Conservation (phyloP, 2,797 vertebrate genomes). For the Linurgus olivaceus region DNA sequence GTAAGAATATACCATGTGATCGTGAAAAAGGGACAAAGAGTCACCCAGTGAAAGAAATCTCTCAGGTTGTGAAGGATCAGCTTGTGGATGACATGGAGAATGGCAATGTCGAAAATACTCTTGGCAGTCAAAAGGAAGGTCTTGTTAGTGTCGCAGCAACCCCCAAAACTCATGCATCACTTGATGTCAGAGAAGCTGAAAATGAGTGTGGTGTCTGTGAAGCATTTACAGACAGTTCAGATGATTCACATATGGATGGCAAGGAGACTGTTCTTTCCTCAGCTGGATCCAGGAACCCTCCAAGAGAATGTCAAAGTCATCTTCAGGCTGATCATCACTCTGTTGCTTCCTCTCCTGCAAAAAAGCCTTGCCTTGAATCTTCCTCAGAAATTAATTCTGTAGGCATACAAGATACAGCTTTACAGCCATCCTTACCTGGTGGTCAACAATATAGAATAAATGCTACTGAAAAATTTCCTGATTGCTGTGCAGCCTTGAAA, state of each 20-base stretch:
- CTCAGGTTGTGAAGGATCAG: slow-evolving; percentile 72
- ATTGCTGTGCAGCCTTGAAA: slow-evolving; percentile 42
- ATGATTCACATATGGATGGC: slow-evolving; percentile 49
- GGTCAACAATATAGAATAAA: not conserved
- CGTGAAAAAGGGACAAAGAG: slow-evolving; percentile 66
- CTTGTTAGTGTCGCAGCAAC: slow-evolving; percentile 74
- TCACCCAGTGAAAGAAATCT: slow-evolving; percentile 64
- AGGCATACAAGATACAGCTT: slow-evolving; percentile 1
- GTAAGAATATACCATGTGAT: slow-evolving; percentile 55
- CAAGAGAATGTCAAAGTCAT: slow-evolving; percentile 56
- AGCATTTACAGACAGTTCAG: slow-evolving; percentile 61
- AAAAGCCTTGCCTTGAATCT: slow-evolving; percentile 59
- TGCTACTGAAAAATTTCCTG: slow-evolving; percentile 9
- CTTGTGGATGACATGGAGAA: slow-evolving; percentile 94
- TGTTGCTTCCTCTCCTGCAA: slow-evolving; percentile 15
- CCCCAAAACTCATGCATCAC: slow-evolving; percentile 74
- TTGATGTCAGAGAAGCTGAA: slow-evolving; percentile 73
- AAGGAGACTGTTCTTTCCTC: slow-evolving; percentile 49
- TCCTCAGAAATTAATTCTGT: slow-evolving; percentile 29
- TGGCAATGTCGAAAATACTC: slow-evolving; percentile 86
- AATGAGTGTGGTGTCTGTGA: slow-evolving; percentile 69
- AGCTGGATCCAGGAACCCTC: not conserved
- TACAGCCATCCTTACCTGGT: slow-evolving; percentile 17
- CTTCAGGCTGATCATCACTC: slow-evolving; percentile 46
- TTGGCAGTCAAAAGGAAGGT: slow-evolving; percentile 73